Evolutionary conservation across 2,888 invertebrate genomes (phyloP).

Genomic region (Lasioglossum oenotherae): DNA sequence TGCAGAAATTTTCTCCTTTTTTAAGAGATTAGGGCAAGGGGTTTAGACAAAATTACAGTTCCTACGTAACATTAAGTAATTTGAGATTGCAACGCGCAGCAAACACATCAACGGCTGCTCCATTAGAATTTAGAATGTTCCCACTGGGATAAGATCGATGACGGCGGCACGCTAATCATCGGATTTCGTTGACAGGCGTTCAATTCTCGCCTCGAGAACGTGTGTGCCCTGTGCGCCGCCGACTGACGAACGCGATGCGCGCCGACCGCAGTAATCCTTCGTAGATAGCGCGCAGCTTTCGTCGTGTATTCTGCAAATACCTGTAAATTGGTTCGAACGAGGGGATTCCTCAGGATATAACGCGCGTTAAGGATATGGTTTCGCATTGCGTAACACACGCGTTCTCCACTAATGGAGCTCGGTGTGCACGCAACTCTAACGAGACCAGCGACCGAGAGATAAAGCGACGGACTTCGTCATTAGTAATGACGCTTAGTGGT

Average conservation of each 20-base stretch:
- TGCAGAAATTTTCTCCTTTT: no score
- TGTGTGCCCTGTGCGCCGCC: background rate
- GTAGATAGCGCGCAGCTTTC: constrained; percentile 12
- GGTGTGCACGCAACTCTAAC: background rate
- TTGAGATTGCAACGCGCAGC: background rate
- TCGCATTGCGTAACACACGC: constrained; percentile 5
- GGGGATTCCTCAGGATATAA: constrained; percentile 39
- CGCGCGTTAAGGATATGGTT: constrained; percentile 24
- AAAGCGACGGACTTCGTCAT: background rate
- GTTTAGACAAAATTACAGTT: no score
- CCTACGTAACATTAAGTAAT: background rate
- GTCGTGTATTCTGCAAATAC: constrained; percentile 40
- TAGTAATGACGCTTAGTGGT: background rate
- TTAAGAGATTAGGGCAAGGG: no score
- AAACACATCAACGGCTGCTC: background rate
- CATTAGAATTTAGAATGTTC: constrained; percentile 4
- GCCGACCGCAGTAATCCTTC: constrained; percentile 27
- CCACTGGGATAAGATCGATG: constrained; percentile 3
- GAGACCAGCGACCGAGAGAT: background rate
- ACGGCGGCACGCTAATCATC: background rate
- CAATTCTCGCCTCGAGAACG: background rate
- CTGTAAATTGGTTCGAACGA: constrained; percentile 46
- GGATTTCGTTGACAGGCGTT: background rate
- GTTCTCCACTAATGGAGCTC: constrained; percentile 9
- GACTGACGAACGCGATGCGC: constrained; percentile 6